Conservation (phyloP, 2,888 invertebrate species). For the Atethmia centrago region DNA sequence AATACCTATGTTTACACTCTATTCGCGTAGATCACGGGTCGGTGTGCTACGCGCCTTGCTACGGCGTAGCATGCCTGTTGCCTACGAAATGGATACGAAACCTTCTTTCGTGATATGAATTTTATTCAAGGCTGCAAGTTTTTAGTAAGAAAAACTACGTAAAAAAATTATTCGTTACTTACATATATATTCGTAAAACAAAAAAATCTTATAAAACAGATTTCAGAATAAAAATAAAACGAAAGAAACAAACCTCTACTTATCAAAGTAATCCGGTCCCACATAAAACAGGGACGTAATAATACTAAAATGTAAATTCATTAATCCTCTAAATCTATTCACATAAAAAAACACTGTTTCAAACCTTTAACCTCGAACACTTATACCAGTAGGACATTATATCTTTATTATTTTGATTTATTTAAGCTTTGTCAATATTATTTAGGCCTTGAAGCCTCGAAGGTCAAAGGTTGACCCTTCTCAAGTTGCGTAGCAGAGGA, state of each 20-base stretch:
- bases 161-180: no score
- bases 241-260: neutral
- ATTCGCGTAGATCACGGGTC: neutral
- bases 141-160: no score
- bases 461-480: neutral
- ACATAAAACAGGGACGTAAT: slow-evolving; percentile 40
- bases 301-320: slow-evolving; percentile 54
- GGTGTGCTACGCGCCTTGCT: slow-evolving; percentile 34
- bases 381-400: slow-evolving; percentile 14
- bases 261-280: slow-evolving; percentile 27
- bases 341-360: slow-evolving; percentile 35
- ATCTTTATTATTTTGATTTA: slow-evolving; percentile 26
- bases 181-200: no score
- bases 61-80: slow-evolving; percentile 48
- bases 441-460: neutral
- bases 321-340: slow-evolving; percentile 21
- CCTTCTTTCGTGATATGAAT: neutral
- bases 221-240: neutral
- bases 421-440: slow-evolving; percentile 16
- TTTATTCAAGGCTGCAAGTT: no score
- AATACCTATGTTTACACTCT: neutral
- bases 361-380: slow-evolving; percentile 33
- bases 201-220: no score
- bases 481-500: neutral
- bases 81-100: slow-evolving; percentile 23